These are phyloP conservation scores for Beroe ovata DNA, from an alignment of 37 sponge, comb jelly and placozoan species.

Conservation along the genomic window DNA sequence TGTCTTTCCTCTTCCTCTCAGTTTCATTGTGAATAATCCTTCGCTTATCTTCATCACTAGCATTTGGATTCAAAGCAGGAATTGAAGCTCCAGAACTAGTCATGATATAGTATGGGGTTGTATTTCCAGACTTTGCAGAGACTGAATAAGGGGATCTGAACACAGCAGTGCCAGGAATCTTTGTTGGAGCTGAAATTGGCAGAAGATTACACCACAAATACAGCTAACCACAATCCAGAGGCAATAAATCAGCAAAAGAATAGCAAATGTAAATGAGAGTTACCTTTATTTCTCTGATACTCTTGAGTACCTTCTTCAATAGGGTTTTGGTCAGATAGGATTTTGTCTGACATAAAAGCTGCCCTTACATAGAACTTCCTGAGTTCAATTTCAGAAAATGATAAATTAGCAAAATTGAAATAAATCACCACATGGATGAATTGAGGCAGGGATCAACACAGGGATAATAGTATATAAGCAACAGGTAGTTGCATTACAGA, in stretches of 20 bases:
- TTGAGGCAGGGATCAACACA: too few species aligned
- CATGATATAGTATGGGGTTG: slow-evolving; percentile 52
- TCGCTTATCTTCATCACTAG: slow-evolving; percentile 55
- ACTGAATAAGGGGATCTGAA: slow-evolving; percentile 55
- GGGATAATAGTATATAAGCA: too few species aligned
- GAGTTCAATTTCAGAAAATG: too few species aligned
- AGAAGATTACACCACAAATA: not conserved
- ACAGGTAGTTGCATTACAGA: too few species aligned
- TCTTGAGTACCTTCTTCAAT: not conserved
- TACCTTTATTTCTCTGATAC: slow-evolving; percentile 10
- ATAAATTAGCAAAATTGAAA: too few species aligned
- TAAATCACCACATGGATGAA: too few species aligned
- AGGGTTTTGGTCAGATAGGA: not conserved
- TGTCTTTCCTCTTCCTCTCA: slow-evolving; percentile 39
- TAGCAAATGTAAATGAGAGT: not conserved
- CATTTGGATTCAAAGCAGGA: slow-evolving; percentile 24
- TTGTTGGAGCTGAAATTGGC: slow-evolving; percentile 61
- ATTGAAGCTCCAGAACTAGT: not conserved
- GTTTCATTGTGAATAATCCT: slow-evolving; percentile 56
- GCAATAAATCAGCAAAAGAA: not conserved
- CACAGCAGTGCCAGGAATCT: slow-evolving; percentile 64
- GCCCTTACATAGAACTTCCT: not conserved
- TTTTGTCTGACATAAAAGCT: not conserved
- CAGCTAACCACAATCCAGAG: not conserved
- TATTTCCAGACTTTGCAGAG: not conserved